Evolutionary conservation across 2,797 vertebrate genomes (phyloP).

Genomic region (Brotula barbata): DNA sequence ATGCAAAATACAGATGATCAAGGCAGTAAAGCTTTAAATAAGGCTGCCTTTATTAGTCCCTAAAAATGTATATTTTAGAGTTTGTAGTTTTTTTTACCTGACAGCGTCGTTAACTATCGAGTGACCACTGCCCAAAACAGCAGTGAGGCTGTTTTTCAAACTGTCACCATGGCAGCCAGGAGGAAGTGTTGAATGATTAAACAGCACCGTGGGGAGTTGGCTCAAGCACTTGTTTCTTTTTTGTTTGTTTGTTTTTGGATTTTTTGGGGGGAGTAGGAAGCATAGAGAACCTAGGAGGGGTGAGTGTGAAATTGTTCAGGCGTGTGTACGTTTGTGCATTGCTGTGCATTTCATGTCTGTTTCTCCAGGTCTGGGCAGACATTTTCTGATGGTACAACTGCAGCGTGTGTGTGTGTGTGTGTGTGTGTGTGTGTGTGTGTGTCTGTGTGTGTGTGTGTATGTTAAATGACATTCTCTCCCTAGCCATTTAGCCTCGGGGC

Average conservation of each 20-base stretch:
- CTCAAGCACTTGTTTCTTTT: too few species aligned
- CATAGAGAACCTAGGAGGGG: conserved; percentile 26
- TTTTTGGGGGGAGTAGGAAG: conserved; percentile 16
- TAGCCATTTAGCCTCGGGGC: conserved; percentile 47
- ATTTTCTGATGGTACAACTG: conserved; percentile 19
- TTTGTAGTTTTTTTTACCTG: conserved; percentile 33
- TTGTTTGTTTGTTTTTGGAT: background rate
- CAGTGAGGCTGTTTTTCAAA: conserved; percentile 48
- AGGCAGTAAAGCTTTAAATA: background rate
- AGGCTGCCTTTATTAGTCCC: background rate
- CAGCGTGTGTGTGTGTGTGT: conserved; percentile 9
- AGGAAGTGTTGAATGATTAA: conserved; percentile 53
- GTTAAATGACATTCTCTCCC: conserved; percentile 54
- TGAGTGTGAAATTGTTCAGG: conserved; percentile 23
- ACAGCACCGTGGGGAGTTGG: conserved; percentile 47
- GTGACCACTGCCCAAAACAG: conserved; percentile 30
- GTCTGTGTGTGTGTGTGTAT: conserved; percentile 24
- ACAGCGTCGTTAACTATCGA: conserved; percentile 39
- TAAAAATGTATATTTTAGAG: conserved; percentile 20
- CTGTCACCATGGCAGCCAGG: conserved; percentile 39
- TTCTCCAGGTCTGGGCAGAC: conserved; percentile 12
- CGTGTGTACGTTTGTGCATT: conserved; percentile 31
- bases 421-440: background rate
- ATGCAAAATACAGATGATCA: too few species aligned
- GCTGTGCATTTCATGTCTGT: conserved; percentile 23